Evolutionary conservation across 2,888 invertebrate genomes (phyloP).

Genomic region (Phyllotreta cruciferae): DNA sequence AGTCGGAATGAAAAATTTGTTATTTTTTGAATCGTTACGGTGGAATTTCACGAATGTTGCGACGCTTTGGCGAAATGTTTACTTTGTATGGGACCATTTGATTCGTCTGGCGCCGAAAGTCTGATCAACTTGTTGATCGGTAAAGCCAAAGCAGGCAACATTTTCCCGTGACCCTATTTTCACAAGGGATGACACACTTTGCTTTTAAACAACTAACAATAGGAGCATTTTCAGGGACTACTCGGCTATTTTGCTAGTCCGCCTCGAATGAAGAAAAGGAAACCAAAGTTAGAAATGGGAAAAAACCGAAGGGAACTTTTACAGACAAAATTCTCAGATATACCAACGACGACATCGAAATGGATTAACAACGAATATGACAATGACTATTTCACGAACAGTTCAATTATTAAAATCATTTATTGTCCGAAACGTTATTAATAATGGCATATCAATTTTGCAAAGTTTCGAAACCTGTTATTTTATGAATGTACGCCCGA

Average conservation of each 20-base stretch:
- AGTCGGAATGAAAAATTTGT: no score
- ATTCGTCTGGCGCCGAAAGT: slow-evolving; percentile 9
- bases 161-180: slow-evolving; percentile 16
- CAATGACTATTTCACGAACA: not conserved
- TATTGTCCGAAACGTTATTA: slow-evolving; percentile 35
- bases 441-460: slow-evolving; percentile 34
- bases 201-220: slow-evolving; percentile 20
- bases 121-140: slow-evolving; percentile 21
- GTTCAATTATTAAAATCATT: slow-evolving; percentile 38
- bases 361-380: no score
- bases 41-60: no score
- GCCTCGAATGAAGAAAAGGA: slow-evolving; percentile 4
- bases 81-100: not conserved
- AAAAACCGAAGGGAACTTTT: no score
- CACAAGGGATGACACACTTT: slow-evolving; percentile 16
- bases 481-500: slow-evolving; percentile 25
- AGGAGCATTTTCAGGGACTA: slow-evolving; percentile 18
- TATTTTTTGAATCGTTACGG: no score
- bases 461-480: slow-evolving; percentile 34
- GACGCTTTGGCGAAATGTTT: no score
- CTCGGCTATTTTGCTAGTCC: not conserved
- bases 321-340: no score
- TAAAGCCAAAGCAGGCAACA: slow-evolving; percentile 1
- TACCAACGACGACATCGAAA: no score
- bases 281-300: not conserved